A percentile compares a stretch with the other conserved stretches of the same genome.
These are phyloP conservation scores for Cirrhinus molitorella DNA, from an alignment of 2,797 vertebrate genomes.

Conservation along the genomic window DNA sequence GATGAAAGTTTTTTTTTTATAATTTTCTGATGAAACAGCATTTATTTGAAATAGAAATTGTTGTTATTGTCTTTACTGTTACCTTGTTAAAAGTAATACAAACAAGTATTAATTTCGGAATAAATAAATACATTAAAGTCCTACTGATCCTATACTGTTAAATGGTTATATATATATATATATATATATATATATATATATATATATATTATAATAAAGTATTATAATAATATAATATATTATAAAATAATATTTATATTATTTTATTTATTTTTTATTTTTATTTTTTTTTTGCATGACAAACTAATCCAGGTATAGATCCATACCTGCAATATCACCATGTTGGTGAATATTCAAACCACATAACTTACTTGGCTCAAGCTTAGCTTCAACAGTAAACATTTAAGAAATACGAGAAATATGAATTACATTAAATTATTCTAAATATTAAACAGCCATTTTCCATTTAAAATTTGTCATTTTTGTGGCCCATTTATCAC, in stretches of 20 bases:
- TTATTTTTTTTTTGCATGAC: not conserved
- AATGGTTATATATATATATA: no score
- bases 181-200: no score
- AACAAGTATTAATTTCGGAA: no score
- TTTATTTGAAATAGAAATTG: not conserved
- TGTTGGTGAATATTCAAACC: not conserved
- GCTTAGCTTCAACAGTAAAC: not conserved
- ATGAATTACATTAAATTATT: not conserved
- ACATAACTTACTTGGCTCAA: not conserved
- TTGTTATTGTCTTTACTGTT: no score
- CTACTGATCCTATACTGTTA: not conserved
- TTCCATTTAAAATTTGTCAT: not conserved
- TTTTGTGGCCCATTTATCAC: not conserved
- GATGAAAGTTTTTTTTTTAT: no score
- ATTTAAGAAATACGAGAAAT: not conserved
- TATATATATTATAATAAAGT: no score
- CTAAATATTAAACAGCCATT: not conserved
- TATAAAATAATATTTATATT: no score
- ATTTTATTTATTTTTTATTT: no score
- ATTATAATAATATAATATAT: no score
- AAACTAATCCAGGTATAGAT: not conserved
- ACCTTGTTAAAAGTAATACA: no score
- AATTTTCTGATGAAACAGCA: not conserved
- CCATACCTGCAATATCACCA: not conserved
- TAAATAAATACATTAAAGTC: not conserved